Evolutionary conservation across 2,113 vertebrate genomes (phyloP), one percentile per base, ranked within the genome.

Genomic region (Rissa tridactyla): DNA sequence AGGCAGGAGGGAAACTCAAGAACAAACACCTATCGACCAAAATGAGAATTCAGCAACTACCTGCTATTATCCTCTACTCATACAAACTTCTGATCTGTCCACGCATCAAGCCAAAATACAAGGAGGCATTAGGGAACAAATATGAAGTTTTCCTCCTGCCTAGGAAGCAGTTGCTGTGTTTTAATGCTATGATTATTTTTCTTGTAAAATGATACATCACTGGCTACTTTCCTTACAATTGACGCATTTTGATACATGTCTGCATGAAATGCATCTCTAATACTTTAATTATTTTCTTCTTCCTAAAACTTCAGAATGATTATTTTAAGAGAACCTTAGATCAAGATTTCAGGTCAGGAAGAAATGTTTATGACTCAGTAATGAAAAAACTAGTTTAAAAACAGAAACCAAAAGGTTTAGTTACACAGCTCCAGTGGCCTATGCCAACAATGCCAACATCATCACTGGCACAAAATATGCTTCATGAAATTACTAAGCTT

Each of bases 401-500:
- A 81, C 38, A 92, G 47, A 92, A 90, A 94, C 23, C 68, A 62
- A 82, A 55, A 91, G 2, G 17, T 85, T 87, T 69, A 30, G 11
- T 79, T 92, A 82, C n/a, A 61, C 47, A 19, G 40, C 38, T 82
- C 66, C 88, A 95, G 34, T 32, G 22, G 66, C 57, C 64, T 57
- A 49, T 54, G 88, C 84, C 70, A 85, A 90, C 25, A 89, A 62
- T 34, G 70, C 23, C 49, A 78, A 62, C 21, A 11, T 11, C 8
- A 78, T 60, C 65, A 68, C 2, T 19, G 10, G 47, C 15, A 76
- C 7, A 85, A 75, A 96, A 80, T 11, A 84, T 3, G 69, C 60
- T 93, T 79, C 55, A 96, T 84, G 91, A 96, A 96, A 92, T 58
- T 69, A 86, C 34, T 36, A 82, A 77, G 16, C 62, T 58, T 69